A percentile compares a stretch with the other conserved stretches of the same genome.
Evolutionary conservation across 2,888 invertebrate species (phyloP).

Genomic region (Melolontha melolontha): DNA sequence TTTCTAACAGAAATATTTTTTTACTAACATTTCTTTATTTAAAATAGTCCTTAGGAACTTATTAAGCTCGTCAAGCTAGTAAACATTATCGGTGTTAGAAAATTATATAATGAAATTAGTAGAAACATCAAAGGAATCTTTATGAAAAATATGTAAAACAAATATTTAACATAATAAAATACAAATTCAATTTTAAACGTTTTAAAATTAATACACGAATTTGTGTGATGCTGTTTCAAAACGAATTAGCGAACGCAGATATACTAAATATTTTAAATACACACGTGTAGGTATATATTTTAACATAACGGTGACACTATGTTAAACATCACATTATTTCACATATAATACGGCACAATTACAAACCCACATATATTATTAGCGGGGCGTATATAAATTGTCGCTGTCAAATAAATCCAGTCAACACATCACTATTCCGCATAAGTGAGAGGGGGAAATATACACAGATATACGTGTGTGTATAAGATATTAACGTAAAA

Average conservation of each 20-base stretch:
- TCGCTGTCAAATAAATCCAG: conserved; percentile 17
- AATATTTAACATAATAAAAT: no score
- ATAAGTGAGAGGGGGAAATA: neutral
- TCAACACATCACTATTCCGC: conserved; percentile 6
- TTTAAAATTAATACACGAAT: conserved; percentile 6
- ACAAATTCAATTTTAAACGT: conserved; percentile 1
- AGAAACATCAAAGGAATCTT: no score
- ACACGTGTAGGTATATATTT: neutral
- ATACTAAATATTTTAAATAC: conserved; percentile 11
- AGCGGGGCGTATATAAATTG: conserved; percentile 13
- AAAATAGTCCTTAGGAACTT: no score
- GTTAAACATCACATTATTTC: conserved; percentile 26
- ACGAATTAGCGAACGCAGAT: neutral
- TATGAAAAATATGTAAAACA: no score
- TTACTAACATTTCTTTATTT: no score
- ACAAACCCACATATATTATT: conserved; percentile 10
- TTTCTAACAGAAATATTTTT: no score
- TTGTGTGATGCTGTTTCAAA: conserved; percentile 8
- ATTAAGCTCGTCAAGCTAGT: no score
- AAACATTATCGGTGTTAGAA: no score
- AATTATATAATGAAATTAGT: no score
- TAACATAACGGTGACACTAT: conserved; percentile 17
- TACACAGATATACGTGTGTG: no score
- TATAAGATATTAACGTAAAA: no score
- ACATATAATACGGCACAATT: conserved; percentile 10